Conservation (phyloP, 2,888 invertebrate species). For the Fragum sueziense region DNA sequence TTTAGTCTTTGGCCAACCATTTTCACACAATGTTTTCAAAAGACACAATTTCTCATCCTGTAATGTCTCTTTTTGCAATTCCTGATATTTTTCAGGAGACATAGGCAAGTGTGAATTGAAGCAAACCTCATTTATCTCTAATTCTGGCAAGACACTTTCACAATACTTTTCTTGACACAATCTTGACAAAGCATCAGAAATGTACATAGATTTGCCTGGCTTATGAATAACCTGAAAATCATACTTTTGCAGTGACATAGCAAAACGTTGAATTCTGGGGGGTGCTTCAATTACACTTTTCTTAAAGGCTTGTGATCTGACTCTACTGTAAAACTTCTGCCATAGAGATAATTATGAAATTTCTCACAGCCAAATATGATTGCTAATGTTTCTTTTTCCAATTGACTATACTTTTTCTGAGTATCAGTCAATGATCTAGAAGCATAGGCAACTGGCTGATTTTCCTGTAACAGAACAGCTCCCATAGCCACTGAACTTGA, state of each 20-base stretch:
- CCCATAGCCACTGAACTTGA: conserved; percentile 63
- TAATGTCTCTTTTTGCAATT: conserved; percentile 1
- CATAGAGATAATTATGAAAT: conserved; percentile 49
- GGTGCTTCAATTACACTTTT: conserved; percentile 37
- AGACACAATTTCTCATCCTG: neutral
- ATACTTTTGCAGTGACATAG: conserved; percentile 42
- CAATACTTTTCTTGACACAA: neutral
- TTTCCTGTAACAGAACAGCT: conserved; percentile 47
- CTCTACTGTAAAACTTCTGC: conserved; percentile 39
- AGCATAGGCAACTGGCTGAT: conserved; percentile 46
- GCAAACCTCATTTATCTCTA: neutral
- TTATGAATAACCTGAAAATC: conserved; percentile 48
- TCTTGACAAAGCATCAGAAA: conserved; percentile 46
- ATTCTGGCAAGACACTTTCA: conserved; percentile 6
- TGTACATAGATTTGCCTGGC: conserved; percentile 46
- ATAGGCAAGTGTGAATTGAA: conserved; percentile 7
- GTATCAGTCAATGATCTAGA: conserved; percentile 46
- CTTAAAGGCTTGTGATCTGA: conserved; percentile 52
- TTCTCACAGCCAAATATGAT: conserved; percentile 50
- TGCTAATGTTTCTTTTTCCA: conserved; percentile 57
- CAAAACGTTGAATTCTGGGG: conserved; percentile 30
- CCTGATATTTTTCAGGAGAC: neutral
- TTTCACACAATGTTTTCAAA: conserved; percentile 8
- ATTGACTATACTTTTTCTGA: conserved; percentile 52
- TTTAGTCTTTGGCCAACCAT: conserved; percentile 14